Evolutionary conservation across 2,888 invertebrate species (phyloP).

Genomic region (Amphimallon solstitiale): DNA sequence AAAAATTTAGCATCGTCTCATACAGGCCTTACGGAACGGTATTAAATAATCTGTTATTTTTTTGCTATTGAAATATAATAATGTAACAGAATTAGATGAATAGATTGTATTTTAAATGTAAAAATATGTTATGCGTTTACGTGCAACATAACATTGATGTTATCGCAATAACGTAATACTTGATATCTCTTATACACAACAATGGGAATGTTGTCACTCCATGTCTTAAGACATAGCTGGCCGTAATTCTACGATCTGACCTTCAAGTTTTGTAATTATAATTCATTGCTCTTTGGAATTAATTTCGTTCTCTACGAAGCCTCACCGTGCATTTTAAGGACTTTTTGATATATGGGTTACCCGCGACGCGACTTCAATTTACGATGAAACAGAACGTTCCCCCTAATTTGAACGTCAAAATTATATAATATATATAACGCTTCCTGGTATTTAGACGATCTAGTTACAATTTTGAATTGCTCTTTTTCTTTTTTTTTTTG

Average conservation of each 20-base stretch:
- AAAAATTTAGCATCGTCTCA: no score
- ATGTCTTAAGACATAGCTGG: background rate
- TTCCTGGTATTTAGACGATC: slow-evolving; percentile 8
- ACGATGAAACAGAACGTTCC: background rate
- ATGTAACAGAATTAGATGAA: no score
- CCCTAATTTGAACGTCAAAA: background rate
- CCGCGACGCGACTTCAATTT: slow-evolving; percentile 1
- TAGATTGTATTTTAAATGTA: no score
- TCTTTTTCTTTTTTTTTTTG: background rate
- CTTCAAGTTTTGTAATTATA: slow-evolving; percentile 25
- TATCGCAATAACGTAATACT: slow-evolving; percentile 4
- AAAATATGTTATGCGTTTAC: background rate
- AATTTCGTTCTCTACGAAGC: slow-evolving; percentile 19
- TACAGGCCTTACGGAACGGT: no score
- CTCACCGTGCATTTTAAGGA: slow-evolving; percentile 16
- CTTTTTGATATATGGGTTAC: background rate
- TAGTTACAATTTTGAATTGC: slow-evolving; percentile 3
- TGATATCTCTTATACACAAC: slow-evolving; percentile 5
- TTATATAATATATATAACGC: slow-evolving; percentile 13
- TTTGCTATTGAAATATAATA: no score
- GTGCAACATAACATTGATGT: background rate
- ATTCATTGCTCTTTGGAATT: background rate
- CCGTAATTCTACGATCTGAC: background rate
- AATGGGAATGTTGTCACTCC: slow-evolving; percentile 21
- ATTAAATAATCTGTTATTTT: no score